Conservation (phyloP, 2,888 invertebrate species). For the Reticulitermes lucifugus region DNA sequence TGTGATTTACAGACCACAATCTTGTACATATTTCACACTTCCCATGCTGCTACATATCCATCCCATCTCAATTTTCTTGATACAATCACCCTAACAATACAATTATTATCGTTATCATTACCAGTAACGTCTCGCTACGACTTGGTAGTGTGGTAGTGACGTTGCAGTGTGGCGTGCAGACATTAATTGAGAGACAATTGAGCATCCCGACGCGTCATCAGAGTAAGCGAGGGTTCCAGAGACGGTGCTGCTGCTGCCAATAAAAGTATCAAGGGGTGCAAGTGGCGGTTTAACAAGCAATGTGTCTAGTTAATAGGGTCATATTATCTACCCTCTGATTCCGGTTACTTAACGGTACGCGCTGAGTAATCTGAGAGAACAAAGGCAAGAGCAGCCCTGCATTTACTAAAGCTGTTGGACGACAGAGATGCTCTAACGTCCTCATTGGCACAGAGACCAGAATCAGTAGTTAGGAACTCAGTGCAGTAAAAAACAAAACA, state of each 20-base stretch:
- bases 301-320: constrained; percentile 46
- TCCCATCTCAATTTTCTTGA: no score
- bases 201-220: constrained; percentile 40
- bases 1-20: no score
- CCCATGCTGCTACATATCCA: no score
- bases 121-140: not conserved
- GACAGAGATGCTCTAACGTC: no score
- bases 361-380: constrained; percentile 47
- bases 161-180: constrained; percentile 31
- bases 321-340: constrained; percentile 46
- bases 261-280: constrained; percentile 39
- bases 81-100: not conserved
- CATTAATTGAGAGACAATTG: constrained; percentile 48
- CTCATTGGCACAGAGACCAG: no score
- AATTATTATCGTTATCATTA: not conserved
- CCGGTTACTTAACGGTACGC: constrained; percentile 39
- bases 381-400: constrained; percentile 34
- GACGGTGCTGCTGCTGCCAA: constrained; percentile 35
- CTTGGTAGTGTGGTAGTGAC: not conserved
- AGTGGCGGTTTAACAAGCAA: constrained; percentile 43
- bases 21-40: no score
- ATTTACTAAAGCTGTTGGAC: not conserved
- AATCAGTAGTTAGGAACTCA: no score
- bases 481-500: no score
- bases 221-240: not conserved